Base-by-base conservation (phyloP, 1,140 invertebrate genomes). In the Sminthurides bifidus region DNA sequence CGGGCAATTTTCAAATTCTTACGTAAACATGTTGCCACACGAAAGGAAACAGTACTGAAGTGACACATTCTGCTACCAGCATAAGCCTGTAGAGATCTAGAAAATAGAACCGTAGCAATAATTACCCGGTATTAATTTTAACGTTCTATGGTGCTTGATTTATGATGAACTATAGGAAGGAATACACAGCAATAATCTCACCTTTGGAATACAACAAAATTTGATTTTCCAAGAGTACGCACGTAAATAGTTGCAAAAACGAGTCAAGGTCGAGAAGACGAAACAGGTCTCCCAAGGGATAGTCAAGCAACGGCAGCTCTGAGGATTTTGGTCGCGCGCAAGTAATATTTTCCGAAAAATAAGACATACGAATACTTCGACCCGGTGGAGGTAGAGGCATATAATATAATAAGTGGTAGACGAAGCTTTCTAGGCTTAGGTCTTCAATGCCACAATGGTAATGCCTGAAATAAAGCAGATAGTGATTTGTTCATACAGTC, bases 21-120 rank as follows among this genome's bases (percentile, higher is more conserved):
- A 98, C 95, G 73, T 98, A 99, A 0, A 98, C 93, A 71, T 98
- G 92, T 51, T 93, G 91, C 95, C 96, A 99, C 5, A 81, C 75
- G 69, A 98, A 98, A 0, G 96, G 95, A 69, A 95, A 90, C 3
- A 97, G 72, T 23, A 98, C 74, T 0, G 85, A 77, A 27, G 83
- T 87, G 44, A 98, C 81, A 64, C 88, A 87, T 73, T 99, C 96
- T 15, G 93, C 89, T 2, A 98, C 90, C 41, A 95, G 75, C 93
- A 98, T 98, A 58, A 99, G 74, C 67, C 85, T 84, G 72, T 94
- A 87, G 72, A 91, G 91, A 75, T 95, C 92, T 83, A 77, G 52
- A 68, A 68, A 17, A 14, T 27, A 24, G 24, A 15, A 8, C 24
- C n/a, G 33, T 35, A 35, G n/a, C n/a, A n/a, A n/a, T n/a, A n/a